These are phyloP conservation scores for Heteractis magnifica DNA, from an alignment of 92 coral and sea anemone species.

Conservation along the genomic window DNA sequence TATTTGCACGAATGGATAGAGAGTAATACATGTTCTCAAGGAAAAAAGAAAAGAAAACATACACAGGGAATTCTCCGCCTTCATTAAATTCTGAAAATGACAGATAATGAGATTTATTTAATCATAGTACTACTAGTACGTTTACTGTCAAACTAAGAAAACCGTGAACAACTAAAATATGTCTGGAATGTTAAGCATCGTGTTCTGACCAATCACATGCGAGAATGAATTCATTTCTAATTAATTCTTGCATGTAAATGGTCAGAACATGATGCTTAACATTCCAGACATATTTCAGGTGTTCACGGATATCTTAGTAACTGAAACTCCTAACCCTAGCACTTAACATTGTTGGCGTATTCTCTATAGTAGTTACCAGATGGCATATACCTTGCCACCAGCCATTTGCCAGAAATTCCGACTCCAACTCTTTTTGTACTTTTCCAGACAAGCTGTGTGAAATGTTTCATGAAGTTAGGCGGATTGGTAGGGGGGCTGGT, in stretches of 20 bases:
- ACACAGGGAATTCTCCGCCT: neutral
- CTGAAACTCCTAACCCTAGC: neutral
- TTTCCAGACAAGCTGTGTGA: slow-evolving; percentile 49
- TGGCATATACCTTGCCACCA: slow-evolving; percentile 48
- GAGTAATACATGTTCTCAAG: neutral
- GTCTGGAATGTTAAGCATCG: no score
- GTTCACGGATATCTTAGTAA: no score
- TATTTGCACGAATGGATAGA: slow-evolving; percentile 1
- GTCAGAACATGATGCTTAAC: no score
- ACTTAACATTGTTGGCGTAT: slow-evolving; percentile 38
- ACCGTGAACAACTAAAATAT: no score
- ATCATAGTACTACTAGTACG: no score
- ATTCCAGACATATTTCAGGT: no score
- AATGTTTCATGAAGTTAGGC: slow-evolving; percentile 21
- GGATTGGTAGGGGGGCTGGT: slow-evolving; percentile 16
- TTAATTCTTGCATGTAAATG: no score
- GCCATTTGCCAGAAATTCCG: slow-evolving; percentile 24
- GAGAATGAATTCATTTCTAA: no score
- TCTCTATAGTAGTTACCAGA: slow-evolving; percentile 26
- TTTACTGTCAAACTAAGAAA: no score
- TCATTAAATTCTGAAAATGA: no score
- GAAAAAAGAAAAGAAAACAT: neutral
- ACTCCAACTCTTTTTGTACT: slow-evolving; percentile 35
- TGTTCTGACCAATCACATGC: no score
- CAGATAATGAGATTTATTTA: no score